phyloP scores from a whole-genome alignment of 1,140 invertebrate genomes.

The Pogonomyrmex californicus region DNA sequence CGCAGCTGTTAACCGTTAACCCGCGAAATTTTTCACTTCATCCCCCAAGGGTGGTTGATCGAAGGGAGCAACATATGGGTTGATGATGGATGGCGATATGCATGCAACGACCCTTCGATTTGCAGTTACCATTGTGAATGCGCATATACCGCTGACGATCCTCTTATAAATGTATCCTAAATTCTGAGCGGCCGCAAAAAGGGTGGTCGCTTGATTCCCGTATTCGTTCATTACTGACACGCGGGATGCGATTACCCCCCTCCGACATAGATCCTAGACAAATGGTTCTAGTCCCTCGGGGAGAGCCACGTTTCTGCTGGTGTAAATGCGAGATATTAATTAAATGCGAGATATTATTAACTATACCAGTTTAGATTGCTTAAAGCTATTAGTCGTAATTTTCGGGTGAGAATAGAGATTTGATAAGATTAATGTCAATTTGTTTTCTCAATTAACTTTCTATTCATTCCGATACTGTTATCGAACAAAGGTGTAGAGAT shows the following conservation, averaged over 20 bases:
- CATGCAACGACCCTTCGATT: conserved; percentile 66
- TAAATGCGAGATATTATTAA: conserved; percentile 33
- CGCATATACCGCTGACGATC: conserved; percentile 52
- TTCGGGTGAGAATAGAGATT: neutral
- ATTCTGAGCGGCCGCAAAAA: conserved; percentile 8
- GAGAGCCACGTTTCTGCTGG: neutral
- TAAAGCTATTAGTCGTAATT: conserved; percentile 4
- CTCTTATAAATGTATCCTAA: conserved; percentile 51
- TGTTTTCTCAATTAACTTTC: conserved; percentile 1
- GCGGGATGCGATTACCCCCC: conserved; percentile 41
- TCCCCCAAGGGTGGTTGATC: conserved; percentile 67
- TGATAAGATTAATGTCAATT: conserved; percentile 2
- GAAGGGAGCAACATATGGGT: conserved; percentile 72
- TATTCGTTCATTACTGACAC: conserved; percentile 32
- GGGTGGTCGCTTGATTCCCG: neutral
- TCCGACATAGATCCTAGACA: neutral
- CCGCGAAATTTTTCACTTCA: conserved; percentile 53
- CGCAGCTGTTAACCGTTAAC: conserved; percentile 65
- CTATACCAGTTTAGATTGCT: neutral
- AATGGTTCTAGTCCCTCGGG: neutral
- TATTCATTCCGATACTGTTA: neutral
- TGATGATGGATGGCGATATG: conserved; percentile 73
- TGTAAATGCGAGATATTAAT: neutral
- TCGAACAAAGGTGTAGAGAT: neutral
- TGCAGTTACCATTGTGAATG: conserved; percentile 52